These are phyloP conservation scores for Copsychus sechellarum DNA, from an alignment of 2,113 vertebrate genomes.

Conservation along the genomic window DNA sequence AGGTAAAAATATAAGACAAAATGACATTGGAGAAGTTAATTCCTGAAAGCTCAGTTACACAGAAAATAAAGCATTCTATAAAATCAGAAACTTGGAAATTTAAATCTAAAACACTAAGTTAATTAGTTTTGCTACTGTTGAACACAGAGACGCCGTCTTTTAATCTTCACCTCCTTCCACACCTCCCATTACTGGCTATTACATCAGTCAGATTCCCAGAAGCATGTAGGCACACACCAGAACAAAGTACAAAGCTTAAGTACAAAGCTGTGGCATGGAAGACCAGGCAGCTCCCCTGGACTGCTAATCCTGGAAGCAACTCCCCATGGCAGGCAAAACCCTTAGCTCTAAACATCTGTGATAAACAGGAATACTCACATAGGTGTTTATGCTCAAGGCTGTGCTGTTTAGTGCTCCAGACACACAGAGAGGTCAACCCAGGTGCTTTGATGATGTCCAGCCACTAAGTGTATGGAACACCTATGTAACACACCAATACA, in stretches of 20 bases:
- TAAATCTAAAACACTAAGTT: not conserved
- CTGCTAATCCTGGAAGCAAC: not conserved
- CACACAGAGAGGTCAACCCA: not conserved
- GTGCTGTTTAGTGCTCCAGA: not conserved
- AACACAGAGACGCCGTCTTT: not conserved
- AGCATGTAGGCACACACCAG: not conserved
- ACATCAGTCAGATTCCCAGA: not conserved
- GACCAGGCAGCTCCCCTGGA: too few species aligned
- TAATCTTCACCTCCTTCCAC: not conserved
- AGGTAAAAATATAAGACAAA: not conserved
- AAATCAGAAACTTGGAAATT: not conserved
- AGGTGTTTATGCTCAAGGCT: not conserved
- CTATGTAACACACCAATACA: not conserved
- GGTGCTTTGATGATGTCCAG: not conserved
- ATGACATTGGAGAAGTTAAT: not conserved
- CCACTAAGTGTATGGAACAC: not conserved
- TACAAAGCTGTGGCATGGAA: not conserved
- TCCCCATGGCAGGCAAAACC: not conserved
- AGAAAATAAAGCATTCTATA: not conserved
- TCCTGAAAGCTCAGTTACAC: not conserved
- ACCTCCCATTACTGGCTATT: not conserved
- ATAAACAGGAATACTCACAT: accelerated
- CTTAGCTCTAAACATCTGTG: not conserved
- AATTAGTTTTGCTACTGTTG: not conserved
- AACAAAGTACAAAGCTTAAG: not conserved